Conservation (phyloP, 2,888 invertebrate species). For the Leptinotarsa haldemani region DNA sequence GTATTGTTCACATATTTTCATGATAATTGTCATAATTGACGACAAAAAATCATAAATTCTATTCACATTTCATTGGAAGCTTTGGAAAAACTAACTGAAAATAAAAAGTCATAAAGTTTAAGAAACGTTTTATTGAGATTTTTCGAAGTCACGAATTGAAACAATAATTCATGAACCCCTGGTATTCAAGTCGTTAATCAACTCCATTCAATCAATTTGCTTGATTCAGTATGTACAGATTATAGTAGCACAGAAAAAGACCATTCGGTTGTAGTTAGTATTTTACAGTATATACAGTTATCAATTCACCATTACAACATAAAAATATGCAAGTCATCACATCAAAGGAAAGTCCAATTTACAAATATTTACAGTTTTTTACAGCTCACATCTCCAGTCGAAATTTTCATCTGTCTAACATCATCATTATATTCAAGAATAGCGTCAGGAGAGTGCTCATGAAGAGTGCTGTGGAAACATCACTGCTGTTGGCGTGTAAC, state of each 20-base stretch:
- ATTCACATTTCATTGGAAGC: no score
- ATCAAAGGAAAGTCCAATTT: neutral
- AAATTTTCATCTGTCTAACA: conserved; percentile 44
- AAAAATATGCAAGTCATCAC: conserved; percentile 13
- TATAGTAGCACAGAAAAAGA: neutral
- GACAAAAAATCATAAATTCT: neutral
- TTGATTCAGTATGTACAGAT: neutral
- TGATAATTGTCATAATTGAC: no score
- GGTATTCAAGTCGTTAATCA: neutral
- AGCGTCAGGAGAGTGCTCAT: conserved; percentile 40
- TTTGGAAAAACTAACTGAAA: neutral
- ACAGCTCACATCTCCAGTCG: neutral
- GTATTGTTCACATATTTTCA: no score
- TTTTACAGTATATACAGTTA: conserved; percentile 14
- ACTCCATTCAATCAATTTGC: neutral
- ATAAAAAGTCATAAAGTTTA: neutral
- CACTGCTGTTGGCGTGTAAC: conserved; percentile 73
- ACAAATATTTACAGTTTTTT: conserved; percentile 27
- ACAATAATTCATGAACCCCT: neutral
- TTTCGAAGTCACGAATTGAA: neutral
- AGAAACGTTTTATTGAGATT: neutral
- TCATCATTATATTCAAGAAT: conserved; percentile 42
- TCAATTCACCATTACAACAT: neutral
- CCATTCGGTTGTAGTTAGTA: neutral
- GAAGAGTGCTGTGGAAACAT: conserved; percentile 51